Conservation (phyloP, 1,140 invertebrate genomes). For the Psilanteris sp. region DNA sequence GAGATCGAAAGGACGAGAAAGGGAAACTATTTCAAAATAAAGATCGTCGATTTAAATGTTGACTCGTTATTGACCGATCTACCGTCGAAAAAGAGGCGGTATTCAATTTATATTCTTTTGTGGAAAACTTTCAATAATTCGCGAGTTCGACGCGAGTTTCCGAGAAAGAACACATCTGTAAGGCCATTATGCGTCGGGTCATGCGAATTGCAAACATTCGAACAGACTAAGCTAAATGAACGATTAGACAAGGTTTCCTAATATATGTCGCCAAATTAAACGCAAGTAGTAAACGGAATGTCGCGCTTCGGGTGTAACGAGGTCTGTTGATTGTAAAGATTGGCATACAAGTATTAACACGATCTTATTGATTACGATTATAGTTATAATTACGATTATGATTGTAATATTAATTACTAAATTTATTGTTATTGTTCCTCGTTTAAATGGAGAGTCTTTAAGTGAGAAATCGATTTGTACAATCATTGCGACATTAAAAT, state of each 20-base stretch:
- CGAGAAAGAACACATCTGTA: too few species aligned
- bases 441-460: constrained; percentile 77
- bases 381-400: constrained; percentile 70
- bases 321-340: constrained; percentile 53
- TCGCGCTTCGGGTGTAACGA: constrained; percentile 45
- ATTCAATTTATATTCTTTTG: too few species aligned
- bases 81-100: not conserved
- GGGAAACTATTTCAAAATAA: constrained; percentile 13
- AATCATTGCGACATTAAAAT: constrained; percentile 81
- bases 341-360: constrained; percentile 51
- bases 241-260: constrained; percentile 58
- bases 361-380: constrained; percentile 64
- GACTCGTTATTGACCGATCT: constrained; percentile 5
- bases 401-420: constrained; percentile 68
- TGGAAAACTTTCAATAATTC: too few species aligned
- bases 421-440: constrained; percentile 79
- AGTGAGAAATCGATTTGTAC: constrained; percentile 80
- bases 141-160: too few species aligned
- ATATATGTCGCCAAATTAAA: constrained; percentile 56
- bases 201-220: too few species aligned
- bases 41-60: constrained; percentile 4
- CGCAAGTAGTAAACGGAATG: constrained; percentile 47
- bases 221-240: constrained; percentile 32
- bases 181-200: too few species aligned
- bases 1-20: constrained; percentile 2